phyloP scores from a whole-genome alignment of 2,113 vertebrate genomes.

The Gymnogyps californianus region DNA sequence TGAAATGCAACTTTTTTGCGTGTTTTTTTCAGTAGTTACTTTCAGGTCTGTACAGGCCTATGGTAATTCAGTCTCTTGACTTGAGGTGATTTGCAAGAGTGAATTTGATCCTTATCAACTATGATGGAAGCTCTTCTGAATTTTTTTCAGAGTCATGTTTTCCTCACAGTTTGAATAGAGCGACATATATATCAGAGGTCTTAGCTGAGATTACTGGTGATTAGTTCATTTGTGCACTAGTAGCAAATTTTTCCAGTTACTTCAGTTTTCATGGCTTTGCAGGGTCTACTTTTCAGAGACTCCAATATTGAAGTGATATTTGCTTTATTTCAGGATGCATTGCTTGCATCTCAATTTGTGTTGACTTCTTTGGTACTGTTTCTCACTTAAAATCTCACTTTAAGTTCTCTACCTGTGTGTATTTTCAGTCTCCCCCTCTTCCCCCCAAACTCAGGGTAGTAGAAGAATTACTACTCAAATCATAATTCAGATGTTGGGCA shows the following conservation, averaged over 20 bases:
- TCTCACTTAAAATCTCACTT: neutral
- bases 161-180: neutral
- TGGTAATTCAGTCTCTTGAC: neutral
- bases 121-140: neutral
- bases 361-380: neutral
- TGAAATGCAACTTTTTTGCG: neutral
- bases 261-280: neutral
- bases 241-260: neutral
- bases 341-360: neutral
- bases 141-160: neutral
- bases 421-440: neutral
- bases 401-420: neutral
- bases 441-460: neutral
- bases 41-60: neutral
- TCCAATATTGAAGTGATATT: neutral
- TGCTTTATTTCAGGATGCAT: neutral
- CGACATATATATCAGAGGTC: neutral
- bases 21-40: neutral
- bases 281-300: neutral
- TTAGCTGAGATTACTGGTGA: neutral
- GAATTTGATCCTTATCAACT: neutral
- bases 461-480: neutral
- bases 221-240: neutral
- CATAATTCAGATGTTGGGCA: neutral
- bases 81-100: neutral